Conservation (phyloP, 2,113 vertebrate genomes). For the Marcusenius ussheri region DNA sequence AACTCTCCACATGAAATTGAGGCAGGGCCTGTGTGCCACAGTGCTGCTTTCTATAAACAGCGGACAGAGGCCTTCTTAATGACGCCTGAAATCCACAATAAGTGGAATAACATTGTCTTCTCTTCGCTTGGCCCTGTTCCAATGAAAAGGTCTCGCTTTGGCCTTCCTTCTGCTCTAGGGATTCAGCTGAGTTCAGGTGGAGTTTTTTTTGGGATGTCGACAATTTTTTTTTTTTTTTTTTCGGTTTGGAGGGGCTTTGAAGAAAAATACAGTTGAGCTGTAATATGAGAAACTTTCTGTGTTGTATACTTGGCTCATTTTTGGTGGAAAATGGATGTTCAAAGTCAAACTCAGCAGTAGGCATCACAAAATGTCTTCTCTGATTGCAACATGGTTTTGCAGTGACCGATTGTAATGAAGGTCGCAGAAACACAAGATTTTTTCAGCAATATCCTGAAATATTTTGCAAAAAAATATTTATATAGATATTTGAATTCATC, state of each 20-base stretch:
- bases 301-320: constrained; percentile 29
- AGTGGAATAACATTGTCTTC: neutral
- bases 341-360: constrained; percentile 35
- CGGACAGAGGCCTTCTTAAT: neutral
- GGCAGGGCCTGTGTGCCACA: neutral
- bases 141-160: constrained; percentile 50
- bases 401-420: constrained; percentile 25
- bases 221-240: constrained; percentile 41
- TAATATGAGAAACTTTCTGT: constrained; percentile 48
- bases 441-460: neutral
- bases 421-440: neutral
- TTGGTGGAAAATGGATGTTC: constrained; percentile 49
- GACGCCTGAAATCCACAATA: neutral
- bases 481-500: neutral
- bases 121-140: constrained; percentile 39
- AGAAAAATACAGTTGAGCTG: constrained; percentile 54
- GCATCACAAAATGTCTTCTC: constrained; percentile 34
- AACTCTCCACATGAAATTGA: neutral
- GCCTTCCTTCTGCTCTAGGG: constrained; percentile 21
- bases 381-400: constrained; percentile 40
- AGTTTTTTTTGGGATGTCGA: constrained; percentile 61
- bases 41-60: neutral
- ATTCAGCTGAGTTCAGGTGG: constrained; percentile 26
- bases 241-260: constrained; percentile 39
- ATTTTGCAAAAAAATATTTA: neutral